Percentiles rank a stretch among this genome's conserved stretches.
Conservation (phyloP, 2,888 invertebrate genomes). For the Volucella inanis region DNA sequence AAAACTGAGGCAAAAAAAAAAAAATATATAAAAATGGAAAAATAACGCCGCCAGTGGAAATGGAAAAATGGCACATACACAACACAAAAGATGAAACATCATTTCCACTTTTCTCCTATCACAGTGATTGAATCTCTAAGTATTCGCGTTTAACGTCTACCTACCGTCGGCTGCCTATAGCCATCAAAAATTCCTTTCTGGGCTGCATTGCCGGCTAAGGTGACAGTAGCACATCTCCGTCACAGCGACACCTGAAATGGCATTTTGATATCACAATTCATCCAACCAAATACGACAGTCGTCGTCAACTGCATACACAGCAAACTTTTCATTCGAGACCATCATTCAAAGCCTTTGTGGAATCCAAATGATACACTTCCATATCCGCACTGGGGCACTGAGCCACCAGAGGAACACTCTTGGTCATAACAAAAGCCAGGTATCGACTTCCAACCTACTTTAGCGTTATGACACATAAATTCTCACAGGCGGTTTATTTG, state of each 20-base stretch:
- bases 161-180: too few species aligned
- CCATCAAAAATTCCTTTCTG: constrained; percentile 34
- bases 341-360: constrained; percentile 48
- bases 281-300: constrained; percentile 62
- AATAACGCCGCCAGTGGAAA: constrained; percentile 47
- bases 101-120: constrained; percentile 72
- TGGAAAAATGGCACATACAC: constrained; percentile 41
- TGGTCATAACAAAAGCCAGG: constrained; percentile 9
- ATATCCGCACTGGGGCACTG: constrained; percentile 48
- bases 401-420: constrained; percentile 6
- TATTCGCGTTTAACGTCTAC: not conserved
- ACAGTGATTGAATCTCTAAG: constrained; percentile 31
- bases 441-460: constrained; percentile 58
- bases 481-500: constrained; percentile 44
- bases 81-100: constrained; percentile 64
- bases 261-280: constrained; percentile 67
- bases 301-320: constrained; percentile 14
- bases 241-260: constrained; percentile 29
- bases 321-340: constrained; percentile 33
- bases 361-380: constrained; percentile 64
- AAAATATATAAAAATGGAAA: constrained; percentile 51
- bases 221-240: constrained; percentile 33
- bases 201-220: constrained; percentile 16
- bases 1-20: constrained; percentile 21
- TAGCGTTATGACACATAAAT: constrained; percentile 52